These are phyloP conservation scores for Archips crataeganus DNA, from an alignment of 2,888 invertebrate species.

Conservation along the genomic window DNA sequence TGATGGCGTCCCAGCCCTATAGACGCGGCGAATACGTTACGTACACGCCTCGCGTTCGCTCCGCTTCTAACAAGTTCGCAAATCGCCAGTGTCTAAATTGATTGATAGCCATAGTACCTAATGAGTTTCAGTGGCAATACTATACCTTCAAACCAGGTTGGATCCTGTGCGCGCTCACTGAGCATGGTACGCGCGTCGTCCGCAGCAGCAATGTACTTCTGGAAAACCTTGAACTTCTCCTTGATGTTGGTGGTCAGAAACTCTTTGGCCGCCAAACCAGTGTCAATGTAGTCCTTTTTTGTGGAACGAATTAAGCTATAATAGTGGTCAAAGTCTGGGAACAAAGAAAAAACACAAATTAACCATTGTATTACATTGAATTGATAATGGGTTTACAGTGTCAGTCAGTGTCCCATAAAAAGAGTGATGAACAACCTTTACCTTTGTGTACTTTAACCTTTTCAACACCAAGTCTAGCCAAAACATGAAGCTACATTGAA, in stretches of 20 bases:
- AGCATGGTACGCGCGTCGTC: conserved; percentile 86
- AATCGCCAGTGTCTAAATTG: no score
- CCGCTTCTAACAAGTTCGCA: no score
- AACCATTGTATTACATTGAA: no score
- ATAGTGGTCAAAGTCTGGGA: conserved; percentile 89
- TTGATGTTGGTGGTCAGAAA: conserved; percentile 90
- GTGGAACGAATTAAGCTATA: conserved; percentile 89
- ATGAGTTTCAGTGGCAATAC: not conserved
- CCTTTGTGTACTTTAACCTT: no score
- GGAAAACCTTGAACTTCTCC: conserved; percentile 77
- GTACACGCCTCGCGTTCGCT: no score
- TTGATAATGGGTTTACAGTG: no score
- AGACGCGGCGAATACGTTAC: no score
- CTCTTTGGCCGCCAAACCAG: conserved; percentile 89
- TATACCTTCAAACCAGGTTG: conserved; percentile 92
- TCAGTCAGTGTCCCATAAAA: no score
- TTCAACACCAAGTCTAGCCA: no score
- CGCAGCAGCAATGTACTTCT: conserved; percentile 73
- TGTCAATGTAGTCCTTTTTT: conserved; percentile 89
- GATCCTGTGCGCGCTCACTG: conserved; percentile 88
- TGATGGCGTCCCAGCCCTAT: no score
- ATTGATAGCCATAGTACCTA: not conserved
- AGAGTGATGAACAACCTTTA: no score
- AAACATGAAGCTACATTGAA: no score
- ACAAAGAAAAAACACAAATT: not conserved